Evolutionary conservation across 2,888 invertebrate genomes (phyloP).

Genomic region (Caenorhabditis drosophilae): DNA sequence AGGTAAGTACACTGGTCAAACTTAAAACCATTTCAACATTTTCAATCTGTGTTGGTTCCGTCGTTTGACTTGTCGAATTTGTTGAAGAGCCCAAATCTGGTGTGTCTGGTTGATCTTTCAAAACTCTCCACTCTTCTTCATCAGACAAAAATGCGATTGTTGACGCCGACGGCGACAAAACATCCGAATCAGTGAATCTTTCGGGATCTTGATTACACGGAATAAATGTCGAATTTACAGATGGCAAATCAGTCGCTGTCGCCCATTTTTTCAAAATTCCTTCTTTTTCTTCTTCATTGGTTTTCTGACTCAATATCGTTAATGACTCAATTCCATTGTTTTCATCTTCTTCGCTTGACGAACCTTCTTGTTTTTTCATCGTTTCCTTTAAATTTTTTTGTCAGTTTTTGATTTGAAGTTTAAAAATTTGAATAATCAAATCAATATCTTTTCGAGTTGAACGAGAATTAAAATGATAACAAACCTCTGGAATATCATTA

Average conservation of each 20-base stretch:
- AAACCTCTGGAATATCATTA: constrained; percentile 8
- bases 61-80: background rate
- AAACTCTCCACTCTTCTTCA: constrained; percentile 19
- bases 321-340: constrained; percentile 8
- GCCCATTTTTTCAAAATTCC: constrained; percentile 28
- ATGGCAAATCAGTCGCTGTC: constrained; percentile 17
- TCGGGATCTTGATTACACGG: no score
- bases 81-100: background rate
- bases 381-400: background rate
- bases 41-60: background rate
- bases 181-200: no score
- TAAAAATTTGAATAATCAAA: background rate
- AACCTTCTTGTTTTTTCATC: background rate
- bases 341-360: constrained; percentile 14
- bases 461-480: no score
- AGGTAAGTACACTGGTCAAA: background rate
- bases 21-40: constrained; percentile 8
- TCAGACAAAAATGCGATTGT: constrained; percentile 1
- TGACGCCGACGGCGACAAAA: constrained; percentile 1
- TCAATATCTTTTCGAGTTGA: no score
- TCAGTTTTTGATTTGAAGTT: no score
- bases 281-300: constrained; percentile 7
- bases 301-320: no score
- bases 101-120: background rate
- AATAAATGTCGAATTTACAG: background rate